Evolutionary conservation across 2,888 invertebrate genomes (phyloP).

Genomic region (Apeira syringaria): DNA sequence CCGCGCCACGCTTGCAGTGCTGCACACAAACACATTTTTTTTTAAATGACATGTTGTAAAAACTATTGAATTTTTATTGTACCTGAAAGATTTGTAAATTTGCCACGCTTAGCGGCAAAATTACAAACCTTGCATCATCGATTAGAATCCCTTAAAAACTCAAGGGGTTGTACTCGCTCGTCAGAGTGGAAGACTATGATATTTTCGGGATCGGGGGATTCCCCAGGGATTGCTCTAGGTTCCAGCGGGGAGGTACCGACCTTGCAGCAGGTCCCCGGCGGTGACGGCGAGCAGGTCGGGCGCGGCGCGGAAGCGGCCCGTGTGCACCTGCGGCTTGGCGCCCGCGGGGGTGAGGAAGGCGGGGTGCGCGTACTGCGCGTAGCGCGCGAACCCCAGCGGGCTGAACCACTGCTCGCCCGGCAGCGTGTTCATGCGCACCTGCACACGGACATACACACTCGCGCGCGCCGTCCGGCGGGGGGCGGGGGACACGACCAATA

Average conservation of each 20-base stretch:
- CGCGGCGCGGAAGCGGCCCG: slow-evolving; percentile 71
- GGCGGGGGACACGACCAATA: too few species aligned
- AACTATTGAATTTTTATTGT: too few species aligned
- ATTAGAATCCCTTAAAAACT: too few species aligned
- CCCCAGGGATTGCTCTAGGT: not conserved
- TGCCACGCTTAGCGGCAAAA: too few species aligned
- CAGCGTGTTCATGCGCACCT: slow-evolving; percentile 98
- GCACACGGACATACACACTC: slow-evolving; percentile 14
- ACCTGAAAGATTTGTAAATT: too few species aligned
- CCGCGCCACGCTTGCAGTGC: slow-evolving; percentile 36
- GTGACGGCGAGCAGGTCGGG: slow-evolving; percentile 90
- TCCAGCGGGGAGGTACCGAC: slow-evolving; percentile 23
- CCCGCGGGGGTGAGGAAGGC: slow-evolving; percentile 74
- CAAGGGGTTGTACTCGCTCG: too few species aligned
- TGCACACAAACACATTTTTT: slow-evolving; percentile 17
- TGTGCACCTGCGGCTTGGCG: slow-evolving; percentile 84
- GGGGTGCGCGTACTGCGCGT: slow-evolving; percentile 89
- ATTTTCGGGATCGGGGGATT: too few species aligned
- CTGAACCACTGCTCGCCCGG: slow-evolving; percentile 94
- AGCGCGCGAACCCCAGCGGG: slow-evolving; percentile 96
- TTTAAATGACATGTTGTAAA: too few species aligned
- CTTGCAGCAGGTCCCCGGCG: slow-evolving; percentile 55
- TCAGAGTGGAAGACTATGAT: too few species aligned
- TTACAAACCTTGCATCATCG: too few species aligned
- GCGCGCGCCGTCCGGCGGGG: too few species aligned